phyloP scores from a whole-genome alignment of 2,888 invertebrate species.

The Meandrusa payeni region DNA sequence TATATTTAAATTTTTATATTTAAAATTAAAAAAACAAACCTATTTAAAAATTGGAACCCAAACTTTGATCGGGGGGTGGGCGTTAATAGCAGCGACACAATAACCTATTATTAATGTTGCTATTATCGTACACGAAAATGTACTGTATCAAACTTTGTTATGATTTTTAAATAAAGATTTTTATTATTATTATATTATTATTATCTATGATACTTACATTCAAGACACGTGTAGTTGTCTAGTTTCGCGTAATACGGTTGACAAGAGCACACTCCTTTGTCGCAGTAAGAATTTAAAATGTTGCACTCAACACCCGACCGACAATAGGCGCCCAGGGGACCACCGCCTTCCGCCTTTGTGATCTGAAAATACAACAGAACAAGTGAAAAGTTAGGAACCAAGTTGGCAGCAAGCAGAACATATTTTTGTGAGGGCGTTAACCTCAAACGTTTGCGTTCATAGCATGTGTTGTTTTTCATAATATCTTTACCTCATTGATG shows the following conservation, averaged over 20 bases:
- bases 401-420: not conserved
- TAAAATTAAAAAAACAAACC: too few species aligned
- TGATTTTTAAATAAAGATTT: too few species aligned
- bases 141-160: too few species aligned
- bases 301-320: constrained; percentile 83
- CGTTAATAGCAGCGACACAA: too few species aligned
- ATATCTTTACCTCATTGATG: too few species aligned
- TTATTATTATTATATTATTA: too few species aligned
- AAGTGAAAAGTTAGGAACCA: constrained; percentile 22
- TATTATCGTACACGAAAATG: too few species aligned
- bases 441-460: not conserved
- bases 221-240: constrained; percentile 89
- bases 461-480: too few species aligned
- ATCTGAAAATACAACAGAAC: constrained; percentile 44
- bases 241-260: constrained; percentile 90
- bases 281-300: constrained; percentile 83
- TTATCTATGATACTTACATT: constrained; percentile 93
- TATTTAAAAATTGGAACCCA: too few species aligned
- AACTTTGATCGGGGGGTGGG: too few species aligned
- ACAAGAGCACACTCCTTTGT: constrained; percentile 88
- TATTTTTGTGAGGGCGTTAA: constrained; percentile 15
- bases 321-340: constrained; percentile 82
- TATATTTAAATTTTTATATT: too few species aligned
- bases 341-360: constrained; percentile 43
- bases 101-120: too few species aligned